Conservation (phyloP, 2,888 invertebrate species). For the Dryococelus australis region DNA sequence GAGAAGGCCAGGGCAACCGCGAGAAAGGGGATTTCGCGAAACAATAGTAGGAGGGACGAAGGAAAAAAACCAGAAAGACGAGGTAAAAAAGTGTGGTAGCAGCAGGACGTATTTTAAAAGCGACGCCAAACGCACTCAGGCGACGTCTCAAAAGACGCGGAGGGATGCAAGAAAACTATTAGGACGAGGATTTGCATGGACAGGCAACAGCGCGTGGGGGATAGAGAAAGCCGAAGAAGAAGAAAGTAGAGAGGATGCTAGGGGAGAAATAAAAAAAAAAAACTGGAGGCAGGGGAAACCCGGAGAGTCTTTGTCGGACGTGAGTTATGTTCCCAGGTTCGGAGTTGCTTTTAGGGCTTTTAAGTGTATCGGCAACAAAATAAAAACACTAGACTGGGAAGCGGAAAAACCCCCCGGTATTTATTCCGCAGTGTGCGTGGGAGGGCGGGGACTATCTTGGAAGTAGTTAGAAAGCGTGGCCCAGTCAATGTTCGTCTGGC, state of each 20-base stretch:
- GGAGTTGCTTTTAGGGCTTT: not conserved
- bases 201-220: not conserved
- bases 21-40: not conserved
- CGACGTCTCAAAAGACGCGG: not conserved
- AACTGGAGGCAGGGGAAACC: not conserved
- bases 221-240: not conserved
- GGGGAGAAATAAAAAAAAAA: not conserved
- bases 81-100: not conserved
- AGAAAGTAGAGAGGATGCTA: not conserved
- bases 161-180: not conserved
- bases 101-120: conserved; percentile 9
- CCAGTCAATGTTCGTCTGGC: not conserved
- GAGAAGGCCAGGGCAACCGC: not conserved
- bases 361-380: conserved; percentile 1
- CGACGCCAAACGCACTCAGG: not conserved
- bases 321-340: not conserved
- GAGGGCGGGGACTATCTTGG: not conserved
- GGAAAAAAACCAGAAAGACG: not conserved
- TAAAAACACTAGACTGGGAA: not conserved
- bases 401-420: not conserved
- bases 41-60: not conserved
- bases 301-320: not conserved
- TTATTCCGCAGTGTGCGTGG: not conserved
- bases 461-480: not conserved
- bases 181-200: conserved; percentile 1